Conservation (phyloP, 2,113 vertebrate species). For the Rhineura floridana region DNA sequence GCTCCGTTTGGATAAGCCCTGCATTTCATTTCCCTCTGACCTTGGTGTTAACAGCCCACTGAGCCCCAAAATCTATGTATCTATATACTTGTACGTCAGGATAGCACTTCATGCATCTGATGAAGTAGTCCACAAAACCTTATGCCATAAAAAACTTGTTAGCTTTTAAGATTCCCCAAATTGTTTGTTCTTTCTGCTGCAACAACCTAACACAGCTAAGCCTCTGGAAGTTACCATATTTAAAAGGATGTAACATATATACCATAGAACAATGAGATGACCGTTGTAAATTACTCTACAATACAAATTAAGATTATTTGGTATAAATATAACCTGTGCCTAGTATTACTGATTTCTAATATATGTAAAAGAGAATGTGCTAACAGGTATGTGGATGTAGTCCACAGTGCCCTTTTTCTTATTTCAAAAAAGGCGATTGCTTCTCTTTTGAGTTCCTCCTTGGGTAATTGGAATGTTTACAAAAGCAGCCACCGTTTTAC, state of each 20-base stretch:
- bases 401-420: constrained; percentile 23
- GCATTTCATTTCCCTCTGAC: too few relatives aligned
- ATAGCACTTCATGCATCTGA: too few relatives aligned
- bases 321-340: not conserved
- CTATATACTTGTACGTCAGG: too few relatives aligned
- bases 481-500: constrained; percentile 57
- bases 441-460: constrained; percentile 57
- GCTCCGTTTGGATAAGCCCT: too few relatives aligned
- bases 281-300: not conserved
- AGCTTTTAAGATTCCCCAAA: too few relatives aligned
- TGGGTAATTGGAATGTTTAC: constrained; percentile 60
- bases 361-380: constrained; percentile 12
- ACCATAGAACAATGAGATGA: not conserved
- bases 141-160: too few relatives aligned
- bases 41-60: too few relatives aligned
- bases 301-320: not conserved
- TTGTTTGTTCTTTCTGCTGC: too few relatives aligned
- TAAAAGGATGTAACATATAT: not conserved
- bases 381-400: constrained; percentile 31
- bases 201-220: too few relatives aligned
- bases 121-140: too few relatives aligned
- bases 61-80: too few relatives aligned
- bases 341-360: constrained; percentile 37
- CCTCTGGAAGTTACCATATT: not conserved
- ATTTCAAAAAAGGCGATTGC: constrained; percentile 35